Conservation (phyloP, 2,888 invertebrate genomes). For the Lordiphosa andalusiaca region DNA sequence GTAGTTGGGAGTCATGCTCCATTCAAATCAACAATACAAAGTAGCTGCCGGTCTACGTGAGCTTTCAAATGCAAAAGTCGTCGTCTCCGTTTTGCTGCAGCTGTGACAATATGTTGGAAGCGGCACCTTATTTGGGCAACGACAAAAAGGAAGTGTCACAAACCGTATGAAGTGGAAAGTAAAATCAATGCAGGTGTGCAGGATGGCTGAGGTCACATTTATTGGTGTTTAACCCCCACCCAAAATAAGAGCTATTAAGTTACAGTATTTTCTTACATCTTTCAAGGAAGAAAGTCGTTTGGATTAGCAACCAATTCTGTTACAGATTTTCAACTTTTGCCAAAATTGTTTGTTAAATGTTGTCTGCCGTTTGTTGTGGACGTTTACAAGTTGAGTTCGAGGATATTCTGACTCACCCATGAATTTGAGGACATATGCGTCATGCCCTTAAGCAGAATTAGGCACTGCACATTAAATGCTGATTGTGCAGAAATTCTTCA, state of each 20-base stretch:
- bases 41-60: constrained; percentile 13
- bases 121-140: constrained; percentile 47
- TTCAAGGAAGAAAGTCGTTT: background rate
- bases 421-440: no score
- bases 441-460: no score
- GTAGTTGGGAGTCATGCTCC: constrained; percentile 13
- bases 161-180: background rate
- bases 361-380: no score
- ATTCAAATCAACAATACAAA: constrained; percentile 17
- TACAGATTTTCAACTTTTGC: no score
- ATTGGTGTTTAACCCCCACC: background rate
- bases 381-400: no score
- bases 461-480: no score
- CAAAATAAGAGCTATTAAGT: background rate
- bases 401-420: no score
- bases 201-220: constrained; percentile 40
- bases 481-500: no score
- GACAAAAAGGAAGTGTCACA: constrained; percentile 44
- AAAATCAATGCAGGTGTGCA: constrained; percentile 61
- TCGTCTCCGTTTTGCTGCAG: constrained; percentile 37
- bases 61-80: constrained; percentile 15
- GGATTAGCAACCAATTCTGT: no score
- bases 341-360: no score
- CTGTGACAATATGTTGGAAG: constrained; percentile 42
- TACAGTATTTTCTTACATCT: constrained; percentile 1